These are phyloP conservation scores for Telmatherina bonti DNA, from an alignment of 2,797 vertebrate genomes.

Conservation along the genomic window DNA sequence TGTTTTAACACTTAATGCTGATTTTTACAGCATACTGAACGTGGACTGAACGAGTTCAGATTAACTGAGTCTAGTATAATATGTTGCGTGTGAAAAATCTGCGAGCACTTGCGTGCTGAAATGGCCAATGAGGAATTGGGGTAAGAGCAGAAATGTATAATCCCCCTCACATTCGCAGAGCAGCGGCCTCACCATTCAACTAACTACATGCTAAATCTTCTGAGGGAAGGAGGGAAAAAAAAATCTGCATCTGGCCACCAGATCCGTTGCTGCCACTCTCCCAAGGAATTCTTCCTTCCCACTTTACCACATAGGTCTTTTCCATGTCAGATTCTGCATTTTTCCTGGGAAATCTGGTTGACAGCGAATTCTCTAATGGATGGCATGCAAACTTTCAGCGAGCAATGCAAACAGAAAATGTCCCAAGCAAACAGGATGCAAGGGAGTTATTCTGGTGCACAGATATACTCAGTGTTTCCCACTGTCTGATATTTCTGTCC, in stretches of 20 bases:
- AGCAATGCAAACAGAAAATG: constrained; percentile 61
- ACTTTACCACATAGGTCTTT: constrained; percentile 68
- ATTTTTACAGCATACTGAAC: constrained; percentile 11
- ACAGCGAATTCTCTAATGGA: constrained; percentile 76
- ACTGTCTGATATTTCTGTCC: constrained; percentile 36
- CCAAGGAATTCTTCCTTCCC: constrained; percentile 76
- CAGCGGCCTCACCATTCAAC: constrained; percentile 63
- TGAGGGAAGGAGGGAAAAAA: constrained; percentile 60
- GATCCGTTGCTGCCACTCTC: constrained; percentile 76
- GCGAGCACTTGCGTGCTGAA: constrained; percentile 40
- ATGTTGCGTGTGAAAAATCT: constrained; percentile 36
- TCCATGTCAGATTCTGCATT: constrained; percentile 62
- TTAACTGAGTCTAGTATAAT: constrained; percentile 12
- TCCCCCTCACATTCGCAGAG: constrained; percentile 66
- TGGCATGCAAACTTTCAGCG: constrained; percentile 65
- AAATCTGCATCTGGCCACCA: constrained; percentile 83
- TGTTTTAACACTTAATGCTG: background rate
- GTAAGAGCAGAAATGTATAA: constrained; percentile 67
- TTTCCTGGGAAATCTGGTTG: constrained; percentile 67
- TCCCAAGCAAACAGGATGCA: constrained; percentile 70
- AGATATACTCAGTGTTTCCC: constrained; percentile 41
- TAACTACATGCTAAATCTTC: constrained; percentile 74
- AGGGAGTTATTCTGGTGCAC: constrained; percentile 37
- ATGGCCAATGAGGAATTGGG: constrained; percentile 50
- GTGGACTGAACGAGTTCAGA: constrained; percentile 14